These are phyloP conservation scores for Setipinna tenuifilis DNA, from an alignment of 2,797 vertebrate genomes.

Conservation along the genomic window DNA sequence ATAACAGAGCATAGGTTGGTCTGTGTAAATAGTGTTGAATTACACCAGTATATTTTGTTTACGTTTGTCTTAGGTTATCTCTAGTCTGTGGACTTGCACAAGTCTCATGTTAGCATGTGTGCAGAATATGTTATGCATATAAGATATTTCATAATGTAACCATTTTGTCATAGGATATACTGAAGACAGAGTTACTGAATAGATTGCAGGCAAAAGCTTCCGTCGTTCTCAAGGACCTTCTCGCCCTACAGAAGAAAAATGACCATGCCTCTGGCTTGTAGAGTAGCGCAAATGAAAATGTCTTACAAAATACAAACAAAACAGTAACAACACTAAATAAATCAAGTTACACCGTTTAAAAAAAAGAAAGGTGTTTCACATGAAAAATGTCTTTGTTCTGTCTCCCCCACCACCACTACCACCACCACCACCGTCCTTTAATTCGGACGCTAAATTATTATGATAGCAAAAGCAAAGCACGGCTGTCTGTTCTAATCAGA, in stretches of 20 bases:
- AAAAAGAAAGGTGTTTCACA: neutral
- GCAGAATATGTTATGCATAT: neutral
- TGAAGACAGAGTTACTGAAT: neutral
- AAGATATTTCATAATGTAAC: neutral
- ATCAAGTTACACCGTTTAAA: neutral
- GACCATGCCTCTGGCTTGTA: neutral
- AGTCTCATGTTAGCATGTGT: neutral
- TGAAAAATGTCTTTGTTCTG: neutral
- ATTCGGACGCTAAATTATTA: neutral
- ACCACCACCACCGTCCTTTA: neutral
- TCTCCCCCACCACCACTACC: too few relatives aligned
- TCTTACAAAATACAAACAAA: neutral
- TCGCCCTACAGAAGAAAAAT: neutral
- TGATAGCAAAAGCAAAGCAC: neutral
- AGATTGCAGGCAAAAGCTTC: neutral
- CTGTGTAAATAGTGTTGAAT: neutral
- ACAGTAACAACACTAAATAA: neutral
- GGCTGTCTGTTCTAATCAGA: conserved; percentile 12
- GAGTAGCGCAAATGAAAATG: neutral
- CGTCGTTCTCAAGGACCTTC: neutral
- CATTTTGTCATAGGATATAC: neutral
- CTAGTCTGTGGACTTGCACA: neutral
- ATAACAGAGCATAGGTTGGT: neutral
- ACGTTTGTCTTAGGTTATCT: neutral
- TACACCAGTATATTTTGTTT: neutral